phyloP scores from a whole-genome alignment of 1,140 invertebrate species.

The Zaprionus africanus region DNA sequence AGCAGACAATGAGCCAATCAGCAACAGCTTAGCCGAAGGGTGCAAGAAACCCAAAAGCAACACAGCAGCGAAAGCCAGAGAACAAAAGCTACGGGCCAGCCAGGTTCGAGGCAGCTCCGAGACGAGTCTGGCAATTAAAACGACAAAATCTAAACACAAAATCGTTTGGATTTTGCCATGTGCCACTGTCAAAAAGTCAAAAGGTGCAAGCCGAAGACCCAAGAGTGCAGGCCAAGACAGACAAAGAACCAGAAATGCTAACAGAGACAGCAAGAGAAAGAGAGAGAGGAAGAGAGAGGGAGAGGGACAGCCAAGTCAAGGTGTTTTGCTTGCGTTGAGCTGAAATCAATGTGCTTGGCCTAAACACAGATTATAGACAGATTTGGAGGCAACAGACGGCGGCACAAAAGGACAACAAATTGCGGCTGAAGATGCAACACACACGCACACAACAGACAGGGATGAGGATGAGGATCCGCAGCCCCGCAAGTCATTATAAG shows the following conservation, averaged over 20 bases:
- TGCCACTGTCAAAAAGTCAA: constrained; percentile 43
- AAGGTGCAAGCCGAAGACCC: constrained; percentile 72
- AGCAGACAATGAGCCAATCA: constrained; percentile 60
- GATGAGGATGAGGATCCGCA: constrained; percentile 22
- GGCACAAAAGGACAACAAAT: constrained; percentile 57
- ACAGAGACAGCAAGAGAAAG: background rate
- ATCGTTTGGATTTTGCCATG: constrained; percentile 70
- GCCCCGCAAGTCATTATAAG: constrained; percentile 75
- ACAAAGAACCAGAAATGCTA: background rate
- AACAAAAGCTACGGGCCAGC: constrained; percentile 31
- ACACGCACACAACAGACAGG: constrained; percentile 25
- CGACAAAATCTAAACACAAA: constrained; percentile 81
- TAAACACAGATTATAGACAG: constrained; percentile 82
- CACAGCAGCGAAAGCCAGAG: constrained; percentile 38
- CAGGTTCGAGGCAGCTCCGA: constrained; percentile 9
- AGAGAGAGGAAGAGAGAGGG: constrained; percentile 13
- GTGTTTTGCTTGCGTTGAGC: constrained; percentile 60
- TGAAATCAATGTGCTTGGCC: constrained; percentile 57
- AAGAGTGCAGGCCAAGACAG: constrained; percentile 39
- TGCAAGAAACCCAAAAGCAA: constrained; percentile 49
- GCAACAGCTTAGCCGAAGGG: constrained; percentile 57
- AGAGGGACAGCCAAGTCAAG: constrained; percentile 50
- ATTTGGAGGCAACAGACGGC: constrained; percentile 67
- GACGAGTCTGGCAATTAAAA: constrained; percentile 71
- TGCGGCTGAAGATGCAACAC: constrained; percentile 56